These are phyloP conservation scores for Plestiodon gilberti DNA, from an alignment of 2,113 vertebrate species.

Conservation along the genomic window DNA sequence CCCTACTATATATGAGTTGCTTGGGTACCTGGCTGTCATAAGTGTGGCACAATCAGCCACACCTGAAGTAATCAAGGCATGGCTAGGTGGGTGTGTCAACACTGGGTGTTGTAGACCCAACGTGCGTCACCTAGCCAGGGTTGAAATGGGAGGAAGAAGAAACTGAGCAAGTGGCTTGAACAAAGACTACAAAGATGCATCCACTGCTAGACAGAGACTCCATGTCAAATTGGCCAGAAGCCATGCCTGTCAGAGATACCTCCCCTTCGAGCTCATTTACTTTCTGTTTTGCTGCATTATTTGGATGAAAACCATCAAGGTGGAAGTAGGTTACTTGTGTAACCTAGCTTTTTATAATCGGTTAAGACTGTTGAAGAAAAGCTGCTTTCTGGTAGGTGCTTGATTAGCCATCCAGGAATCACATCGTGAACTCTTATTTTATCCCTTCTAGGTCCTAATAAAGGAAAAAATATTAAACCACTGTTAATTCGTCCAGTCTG, in stretches of 20 bases:
- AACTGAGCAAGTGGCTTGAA: too few relatives aligned
- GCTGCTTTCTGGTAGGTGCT: background rate
- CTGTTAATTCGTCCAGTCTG: slow-evolving; percentile 79
- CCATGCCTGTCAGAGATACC: too few relatives aligned
- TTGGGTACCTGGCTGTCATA: background rate
- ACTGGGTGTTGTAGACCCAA: too few relatives aligned
- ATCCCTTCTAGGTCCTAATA: slow-evolving; percentile 71
- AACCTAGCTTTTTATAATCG: background rate
- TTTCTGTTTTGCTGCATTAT: background rate
- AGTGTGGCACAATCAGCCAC: background rate
- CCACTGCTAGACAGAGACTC: too few relatives aligned
- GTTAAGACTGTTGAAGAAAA: background rate
- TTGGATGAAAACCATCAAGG: background rate
- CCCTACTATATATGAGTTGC: background rate
- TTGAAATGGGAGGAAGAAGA: too few relatives aligned
- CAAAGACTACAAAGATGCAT: too few relatives aligned
- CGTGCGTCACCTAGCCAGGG: too few relatives aligned
- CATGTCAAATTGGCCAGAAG: too few relatives aligned
- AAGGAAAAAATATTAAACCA: slow-evolving; percentile 76
- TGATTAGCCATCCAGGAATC: accelerated
- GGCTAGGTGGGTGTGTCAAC: background rate
- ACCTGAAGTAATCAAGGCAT: background rate
- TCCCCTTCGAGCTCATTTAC: too few relatives aligned
- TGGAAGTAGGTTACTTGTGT: background rate
- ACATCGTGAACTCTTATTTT: accelerated